Percentiles rank a stretch among this genome's conserved stretches.
Evolutionary conservation across 2,888 invertebrate genomes (phyloP).

Genomic region (Cerceris rybyensis): DNA sequence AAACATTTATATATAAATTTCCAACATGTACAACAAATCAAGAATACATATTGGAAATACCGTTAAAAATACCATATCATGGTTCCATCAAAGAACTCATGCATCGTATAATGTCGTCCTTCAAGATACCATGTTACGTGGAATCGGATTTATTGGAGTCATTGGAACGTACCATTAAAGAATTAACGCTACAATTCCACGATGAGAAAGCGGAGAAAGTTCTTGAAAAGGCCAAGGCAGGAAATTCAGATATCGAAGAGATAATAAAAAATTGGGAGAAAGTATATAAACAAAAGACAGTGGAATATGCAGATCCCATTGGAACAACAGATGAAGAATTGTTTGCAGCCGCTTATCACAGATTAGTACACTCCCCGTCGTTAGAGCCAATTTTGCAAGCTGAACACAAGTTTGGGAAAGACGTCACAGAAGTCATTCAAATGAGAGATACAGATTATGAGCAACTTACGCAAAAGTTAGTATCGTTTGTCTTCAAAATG

Average conservation of each 20-base stretch:
- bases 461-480: slow-evolving; percentile 86
- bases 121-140: slow-evolving; percentile 87
- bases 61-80: slow-evolving; percentile 85
- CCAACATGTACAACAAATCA: slow-evolving; percentile 85
- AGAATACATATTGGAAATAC: slow-evolving; percentile 85
- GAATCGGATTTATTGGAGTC: slow-evolving; percentile 86
- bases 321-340: slow-evolving; percentile 93
- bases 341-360: slow-evolving; percentile 93
- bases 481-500: slow-evolving; percentile 18
- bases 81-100: slow-evolving; percentile 86
- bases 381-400: slow-evolving; percentile 93
- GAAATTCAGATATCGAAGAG: slow-evolving; percentile 88
- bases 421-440: slow-evolving; percentile 88
- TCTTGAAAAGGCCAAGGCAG: slow-evolving; percentile 85
- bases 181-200: slow-evolving; percentile 87
- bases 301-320: slow-evolving; percentile 91
- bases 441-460: slow-evolving; percentile 89
- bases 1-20: slow-evolving; percentile 82
- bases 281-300: slow-evolving; percentile 90
- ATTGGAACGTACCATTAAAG: slow-evolving; percentile 86
- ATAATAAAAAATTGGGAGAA: slow-evolving; percentile 91
- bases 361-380: slow-evolving; percentile 91
- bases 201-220: slow-evolving; percentile 86
- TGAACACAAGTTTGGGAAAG: slow-evolving; percentile 93
- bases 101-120: slow-evolving; percentile 86